These are phyloP conservation scores for Pteropus rufus DNA, from an alignment of 2,797 vertebrate genomes.

Conservation along the genomic window DNA sequence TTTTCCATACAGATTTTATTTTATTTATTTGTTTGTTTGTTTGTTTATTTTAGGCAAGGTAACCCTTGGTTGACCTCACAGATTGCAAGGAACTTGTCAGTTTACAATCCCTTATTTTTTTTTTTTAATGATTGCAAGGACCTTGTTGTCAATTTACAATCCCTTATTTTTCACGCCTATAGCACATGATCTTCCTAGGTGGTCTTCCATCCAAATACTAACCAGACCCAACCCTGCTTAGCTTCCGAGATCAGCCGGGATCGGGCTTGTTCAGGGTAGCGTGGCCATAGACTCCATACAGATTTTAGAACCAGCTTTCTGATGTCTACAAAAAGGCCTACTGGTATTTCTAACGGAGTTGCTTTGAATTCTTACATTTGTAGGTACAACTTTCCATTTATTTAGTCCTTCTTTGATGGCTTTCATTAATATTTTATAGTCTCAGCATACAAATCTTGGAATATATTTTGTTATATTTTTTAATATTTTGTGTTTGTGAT, in stretches of 20 bases:
- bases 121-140: no score
- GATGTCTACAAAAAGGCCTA: background rate
- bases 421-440: slow-evolving; percentile 32
- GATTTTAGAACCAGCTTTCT: slow-evolving; percentile 30
- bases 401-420: slow-evolving; percentile 3
- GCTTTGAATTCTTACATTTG: slow-evolving; percentile 31
- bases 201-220: no score
- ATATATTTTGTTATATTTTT: background rate
- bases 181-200: no score
- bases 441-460: background rate
- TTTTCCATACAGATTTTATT: slow-evolving; percentile 26
- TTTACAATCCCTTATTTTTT: no score
- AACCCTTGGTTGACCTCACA: no score
- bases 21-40: background rate
- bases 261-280: no score
- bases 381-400: background rate
- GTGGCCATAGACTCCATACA: background rate
- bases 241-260: no score
- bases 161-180: no score
- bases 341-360: slow-evolving; percentile 24
- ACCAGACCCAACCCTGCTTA: no score
- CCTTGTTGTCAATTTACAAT: no score
- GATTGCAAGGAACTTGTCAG: no score
- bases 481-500: background rate
- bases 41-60: no score